Percentiles rank a stretch among this genome's conserved stretches.
phyloP scores from a whole-genome alignment of 2,888 invertebrate genomes.

The Lamellibrachia satsuma region DNA sequence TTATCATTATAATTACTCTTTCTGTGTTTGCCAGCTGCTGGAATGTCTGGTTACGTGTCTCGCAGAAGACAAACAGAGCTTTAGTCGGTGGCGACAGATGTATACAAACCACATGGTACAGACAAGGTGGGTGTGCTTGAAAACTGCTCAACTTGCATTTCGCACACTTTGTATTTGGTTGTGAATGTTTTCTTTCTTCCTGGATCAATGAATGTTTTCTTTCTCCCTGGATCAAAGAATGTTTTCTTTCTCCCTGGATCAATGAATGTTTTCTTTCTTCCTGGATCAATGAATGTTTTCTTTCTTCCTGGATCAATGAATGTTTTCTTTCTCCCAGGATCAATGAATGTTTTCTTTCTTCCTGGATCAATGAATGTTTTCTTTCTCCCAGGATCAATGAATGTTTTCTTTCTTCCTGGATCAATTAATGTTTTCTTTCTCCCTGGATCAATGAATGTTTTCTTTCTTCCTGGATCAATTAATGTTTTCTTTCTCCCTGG shows the following conservation, averaged over 20 bases:
- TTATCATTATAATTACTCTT: neutral
- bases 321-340: too few species aligned
- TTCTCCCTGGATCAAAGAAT: too few species aligned
- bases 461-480: neutral
- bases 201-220: neutral
- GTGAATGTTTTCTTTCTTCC: neutral
- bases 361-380: too few species aligned
- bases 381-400: too few species aligned
- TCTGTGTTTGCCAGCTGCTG: conserved; percentile 55
- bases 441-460: neutral
- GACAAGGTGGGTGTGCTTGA: conserved; percentile 68
- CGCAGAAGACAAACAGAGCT: conserved; percentile 73
- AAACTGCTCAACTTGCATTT: neutral
- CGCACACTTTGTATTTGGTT: neutral
- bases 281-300: too few species aligned
- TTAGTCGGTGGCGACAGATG: conserved; percentile 75
- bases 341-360: too few species aligned
- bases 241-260: too few species aligned
- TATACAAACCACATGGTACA: conserved; percentile 76
- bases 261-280: too few species aligned
- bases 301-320: too few species aligned
- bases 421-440: too few species aligned
- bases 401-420: too few species aligned
- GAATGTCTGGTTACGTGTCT: conserved; percentile 74
- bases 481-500: too few species aligned